Evolutionary conservation across 1,140 invertebrate species (phyloP), one percentile per base, ranked within the genome.

Genomic region (Drosophila elegans): DNA sequence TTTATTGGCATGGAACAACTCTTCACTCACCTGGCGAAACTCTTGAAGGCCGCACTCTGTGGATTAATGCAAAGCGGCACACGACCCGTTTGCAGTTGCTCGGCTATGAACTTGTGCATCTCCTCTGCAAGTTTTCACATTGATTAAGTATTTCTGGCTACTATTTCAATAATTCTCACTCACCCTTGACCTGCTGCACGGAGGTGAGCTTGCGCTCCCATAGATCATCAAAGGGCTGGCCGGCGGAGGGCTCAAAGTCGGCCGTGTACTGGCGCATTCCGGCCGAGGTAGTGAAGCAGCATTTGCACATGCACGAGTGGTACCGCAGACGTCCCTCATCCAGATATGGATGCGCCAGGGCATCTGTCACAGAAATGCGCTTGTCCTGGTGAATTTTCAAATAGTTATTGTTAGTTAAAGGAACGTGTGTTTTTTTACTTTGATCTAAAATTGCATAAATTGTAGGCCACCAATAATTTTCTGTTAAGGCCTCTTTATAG

Each of bases 301-400:
- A 99, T 89, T 97, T 97, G 94, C 99, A 99, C 99, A 99, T 99
- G 93, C 99, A 99, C 44, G 98, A 99, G 93, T 99, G 99, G 93
- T 99, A 99, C 82, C 99, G 95, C 73, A 99, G 94, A 77, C 99
- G 95, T 51, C 99, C 99, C 93, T 99, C 99, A 91, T 99, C 98
- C 61, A 99, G 94, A 93, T 99, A 99, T 11, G 98, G 97, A 94
- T 99, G 98, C 63, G 97, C 96, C 73, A 99, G 94, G 5, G 99
- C 98, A 92, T 99, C 97, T 39, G 97, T 95, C 48, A 99, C 98
- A 6, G 96, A 97, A 91, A 99, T 98, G 90, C 98, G 95, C 93
- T 99, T 98, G 83, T 98, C 96, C 96, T 98, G 92, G 1, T 25
- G 36, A 46, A 41, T 34, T 11, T 2, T 10, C 6, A 42, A 42